A percentile compares a stretch with the other conserved stretches of the same genome.
Conservation (phyloP, 2,113 vertebrate genomes). For the Sphyrna mokarran region DNA sequence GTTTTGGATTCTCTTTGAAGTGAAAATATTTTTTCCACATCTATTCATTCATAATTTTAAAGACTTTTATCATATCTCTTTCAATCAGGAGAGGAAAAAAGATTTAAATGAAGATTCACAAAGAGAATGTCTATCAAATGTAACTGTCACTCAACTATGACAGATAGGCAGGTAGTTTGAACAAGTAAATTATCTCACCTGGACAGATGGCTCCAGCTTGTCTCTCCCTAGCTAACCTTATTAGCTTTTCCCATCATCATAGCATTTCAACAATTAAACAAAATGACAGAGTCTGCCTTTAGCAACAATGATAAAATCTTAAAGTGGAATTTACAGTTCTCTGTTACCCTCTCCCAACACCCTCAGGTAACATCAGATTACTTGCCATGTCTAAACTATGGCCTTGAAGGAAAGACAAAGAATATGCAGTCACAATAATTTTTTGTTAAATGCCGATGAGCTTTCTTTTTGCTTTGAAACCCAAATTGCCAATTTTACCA, state of each 20-base stretch:
- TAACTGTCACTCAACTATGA: constrained; percentile 41
- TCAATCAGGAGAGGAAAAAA: constrained; percentile 30
- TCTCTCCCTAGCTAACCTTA: constrained; percentile 39
- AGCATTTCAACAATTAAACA: constrained; percentile 40
- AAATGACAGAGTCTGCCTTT: constrained; percentile 45
- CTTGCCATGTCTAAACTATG: neutral
- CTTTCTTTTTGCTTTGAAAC: neutral
- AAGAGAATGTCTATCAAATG: constrained; percentile 51
- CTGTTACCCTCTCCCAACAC: constrained; percentile 39
- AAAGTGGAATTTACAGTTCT: constrained; percentile 44
- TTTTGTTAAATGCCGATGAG: neutral
- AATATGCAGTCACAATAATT: neutral
- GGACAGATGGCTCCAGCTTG: constrained; percentile 43
- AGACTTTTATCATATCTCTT: neutral
- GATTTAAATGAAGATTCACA: constrained; percentile 22
- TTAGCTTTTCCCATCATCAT: constrained; percentile 46
- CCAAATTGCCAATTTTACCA: neutral
- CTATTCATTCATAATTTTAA: neutral
- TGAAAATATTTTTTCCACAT: neutral
- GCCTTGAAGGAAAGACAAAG: neutral
- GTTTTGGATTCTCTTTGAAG: neutral
- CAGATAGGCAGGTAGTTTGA: constrained; percentile 44
- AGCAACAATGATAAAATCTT: constrained; percentile 52
- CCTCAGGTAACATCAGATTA: neutral
- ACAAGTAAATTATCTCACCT: constrained; percentile 44